These are phyloP conservation scores for Ornithoptera alexandrae DNA, from an alignment of 2,888 invertebrate species.

Conservation along the genomic window DNA sequence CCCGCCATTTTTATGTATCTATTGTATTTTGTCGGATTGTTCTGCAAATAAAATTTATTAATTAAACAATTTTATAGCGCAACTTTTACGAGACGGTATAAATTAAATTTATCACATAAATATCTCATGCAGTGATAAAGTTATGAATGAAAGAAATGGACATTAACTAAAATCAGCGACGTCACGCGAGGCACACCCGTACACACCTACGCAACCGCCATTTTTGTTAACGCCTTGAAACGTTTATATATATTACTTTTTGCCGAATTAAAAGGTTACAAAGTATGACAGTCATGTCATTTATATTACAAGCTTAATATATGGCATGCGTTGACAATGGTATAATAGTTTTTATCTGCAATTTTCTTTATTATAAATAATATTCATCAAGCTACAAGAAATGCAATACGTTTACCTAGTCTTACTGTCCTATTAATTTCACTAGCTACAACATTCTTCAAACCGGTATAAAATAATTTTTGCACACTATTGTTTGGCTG, in stretches of 20 bases:
- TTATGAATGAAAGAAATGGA: neutral
- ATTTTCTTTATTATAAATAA: no score
- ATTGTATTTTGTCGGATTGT: neutral
- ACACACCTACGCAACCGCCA: constrained; percentile 6
- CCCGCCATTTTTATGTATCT: no score
- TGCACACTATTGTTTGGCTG: no score
- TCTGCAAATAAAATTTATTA: neutral
- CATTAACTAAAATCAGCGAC: neutral
- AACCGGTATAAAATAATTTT: no score
- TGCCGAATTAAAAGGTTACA: neutral
- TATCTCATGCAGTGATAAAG: neutral
- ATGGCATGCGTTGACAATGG: neutral
- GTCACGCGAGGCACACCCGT: constrained; percentile 8
- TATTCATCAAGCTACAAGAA: no score
- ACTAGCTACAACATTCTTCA: no score
- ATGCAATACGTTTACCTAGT: no score
- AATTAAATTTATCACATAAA: constrained; percentile 5
- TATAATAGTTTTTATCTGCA: no score
- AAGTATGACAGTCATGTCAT: constrained; percentile 1
- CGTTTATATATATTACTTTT: neutral
- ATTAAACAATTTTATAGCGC: neutral
- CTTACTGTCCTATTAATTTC: no score
- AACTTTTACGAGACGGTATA: neutral
- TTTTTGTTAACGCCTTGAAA: constrained; percentile 7
- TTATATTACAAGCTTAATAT: neutral